Conservation (phyloP, 2,797 vertebrate species). For the Cossypha niveicapilla region DNA sequence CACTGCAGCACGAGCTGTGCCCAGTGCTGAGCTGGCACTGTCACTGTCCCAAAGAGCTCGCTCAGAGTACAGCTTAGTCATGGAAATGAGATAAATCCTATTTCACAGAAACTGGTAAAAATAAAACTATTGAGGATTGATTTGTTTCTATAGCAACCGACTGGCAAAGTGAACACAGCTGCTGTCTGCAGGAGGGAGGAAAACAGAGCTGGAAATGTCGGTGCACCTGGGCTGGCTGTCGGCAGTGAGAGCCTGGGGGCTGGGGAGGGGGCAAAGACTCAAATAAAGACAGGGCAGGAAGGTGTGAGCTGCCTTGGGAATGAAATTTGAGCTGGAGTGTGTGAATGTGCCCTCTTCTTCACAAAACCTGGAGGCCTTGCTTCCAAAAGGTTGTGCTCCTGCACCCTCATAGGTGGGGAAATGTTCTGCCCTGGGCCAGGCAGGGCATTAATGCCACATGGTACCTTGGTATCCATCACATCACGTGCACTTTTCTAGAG, state of each 20-base stretch:
- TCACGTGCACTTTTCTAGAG: fast-evolving
- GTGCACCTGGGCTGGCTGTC: slow-evolving; percentile 22
- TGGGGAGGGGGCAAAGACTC: neutral
- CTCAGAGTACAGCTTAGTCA: slow-evolving; percentile 10
- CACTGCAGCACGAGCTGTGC: neutral
- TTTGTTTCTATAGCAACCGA: slow-evolving; percentile 64
- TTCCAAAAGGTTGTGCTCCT: neutral
- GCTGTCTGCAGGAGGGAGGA: slow-evolving; percentile 28
- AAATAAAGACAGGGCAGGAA: neutral
- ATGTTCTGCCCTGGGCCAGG: neutral
- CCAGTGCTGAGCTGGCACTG: neutral
- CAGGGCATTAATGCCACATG: fast-evolving
- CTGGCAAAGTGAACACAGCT: slow-evolving; percentile 38
- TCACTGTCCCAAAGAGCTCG: neutral
- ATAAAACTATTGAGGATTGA: slow-evolving; percentile 63
- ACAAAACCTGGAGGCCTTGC: neutral
- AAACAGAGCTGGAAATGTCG: slow-evolving; percentile 9
- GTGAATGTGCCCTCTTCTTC: neutral
- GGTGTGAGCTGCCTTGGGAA: neutral
- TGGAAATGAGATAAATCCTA: slow-evolving; percentile 53
- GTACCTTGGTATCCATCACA: fast-evolving
- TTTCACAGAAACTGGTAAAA: slow-evolving; percentile 63
- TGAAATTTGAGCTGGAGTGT: neutral
- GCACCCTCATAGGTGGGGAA: neutral
- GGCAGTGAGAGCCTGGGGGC: neutral